Base-by-base conservation (phyloP, 1,140 invertebrate species). In the Mycetomoellerius zeteki region DNA sequence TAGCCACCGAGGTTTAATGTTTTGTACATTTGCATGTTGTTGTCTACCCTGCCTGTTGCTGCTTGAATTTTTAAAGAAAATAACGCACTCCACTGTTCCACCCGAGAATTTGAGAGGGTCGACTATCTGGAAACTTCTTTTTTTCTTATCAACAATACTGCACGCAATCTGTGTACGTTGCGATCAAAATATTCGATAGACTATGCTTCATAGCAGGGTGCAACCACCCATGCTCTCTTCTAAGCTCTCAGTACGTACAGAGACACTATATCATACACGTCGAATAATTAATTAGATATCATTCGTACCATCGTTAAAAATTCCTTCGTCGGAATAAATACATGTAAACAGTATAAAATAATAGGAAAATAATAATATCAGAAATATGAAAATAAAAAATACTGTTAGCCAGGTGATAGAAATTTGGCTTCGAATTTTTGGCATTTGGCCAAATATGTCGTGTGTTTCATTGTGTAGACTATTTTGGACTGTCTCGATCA, bases 151-250 rank as follows among this genome's bases (percentile, higher is more conserved):
- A 50, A 58, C 50, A 50, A 43, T 43, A 43, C 37, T 37, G 24
- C 19, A 54, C 14, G 47, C 62, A 81, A 56, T 69, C n/a, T 54
- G 77, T 67, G 8, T n/a, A 54, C 2, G 21, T 67, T 24, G n/a
- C 62, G 64, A 81, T 69, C 64, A 69, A 81, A 81, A 81, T 81
- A 81, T 81, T 81, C 69, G 69, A 69, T 81, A 69, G 69, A 64
- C 21, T 7, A 0, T n/a, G 21, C 8, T n/a, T 33, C 30, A 30
- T 33, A 33, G 37, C 21, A 71, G 33, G 54, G 43, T 14, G 19
- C 2, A 7, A 19, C 0, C 21, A 30, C 21, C 43, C 50, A 6
- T 14, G 3, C 3, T 4, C 5, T 50, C 12, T 37, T 37, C 14
- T 5, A 6, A 54, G 21, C 16, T 47, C 19, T 81, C n/a, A 81